Conservation (phyloP, 2,797 vertebrate genomes). For the Lepilemur septentrionalis region DNA sequence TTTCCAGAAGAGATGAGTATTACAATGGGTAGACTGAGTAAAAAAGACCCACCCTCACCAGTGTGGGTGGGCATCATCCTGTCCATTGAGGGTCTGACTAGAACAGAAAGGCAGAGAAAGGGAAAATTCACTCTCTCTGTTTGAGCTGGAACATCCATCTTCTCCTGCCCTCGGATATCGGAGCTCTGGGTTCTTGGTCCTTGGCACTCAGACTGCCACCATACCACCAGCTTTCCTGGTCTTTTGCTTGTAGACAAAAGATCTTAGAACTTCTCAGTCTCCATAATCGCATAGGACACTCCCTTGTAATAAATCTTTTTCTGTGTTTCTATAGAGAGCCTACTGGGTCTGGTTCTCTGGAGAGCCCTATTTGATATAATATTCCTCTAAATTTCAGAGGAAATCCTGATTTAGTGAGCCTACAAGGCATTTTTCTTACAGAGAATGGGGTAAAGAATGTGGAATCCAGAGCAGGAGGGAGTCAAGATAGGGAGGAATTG, state of each 20-base stretch:
- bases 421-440: neutral
- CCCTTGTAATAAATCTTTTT: neutral
- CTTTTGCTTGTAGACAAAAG: neutral
- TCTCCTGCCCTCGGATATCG: neutral
- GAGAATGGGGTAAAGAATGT: neutral
- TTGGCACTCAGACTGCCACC: neutral
- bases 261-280: neutral
- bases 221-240: no score
- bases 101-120: neutral
- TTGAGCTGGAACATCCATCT: neutral
- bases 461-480: no score
- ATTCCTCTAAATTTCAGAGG: neutral
- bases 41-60: neutral
- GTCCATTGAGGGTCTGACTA: neutral
- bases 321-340: neutral
- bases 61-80: fast-evolving
- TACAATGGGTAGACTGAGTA: neutral
- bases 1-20: neutral
- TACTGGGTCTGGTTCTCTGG: neutral
- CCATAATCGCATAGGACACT: no score
- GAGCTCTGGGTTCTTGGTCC: neutral
- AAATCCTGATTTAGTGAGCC: neutral
- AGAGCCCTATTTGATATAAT: neutral
- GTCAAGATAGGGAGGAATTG: no score
- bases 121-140: neutral